These are phyloP conservation scores for Leptinotarsa texana DNA, from an alignment of 1,140 invertebrate genomes.

Conservation along the genomic window DNA sequence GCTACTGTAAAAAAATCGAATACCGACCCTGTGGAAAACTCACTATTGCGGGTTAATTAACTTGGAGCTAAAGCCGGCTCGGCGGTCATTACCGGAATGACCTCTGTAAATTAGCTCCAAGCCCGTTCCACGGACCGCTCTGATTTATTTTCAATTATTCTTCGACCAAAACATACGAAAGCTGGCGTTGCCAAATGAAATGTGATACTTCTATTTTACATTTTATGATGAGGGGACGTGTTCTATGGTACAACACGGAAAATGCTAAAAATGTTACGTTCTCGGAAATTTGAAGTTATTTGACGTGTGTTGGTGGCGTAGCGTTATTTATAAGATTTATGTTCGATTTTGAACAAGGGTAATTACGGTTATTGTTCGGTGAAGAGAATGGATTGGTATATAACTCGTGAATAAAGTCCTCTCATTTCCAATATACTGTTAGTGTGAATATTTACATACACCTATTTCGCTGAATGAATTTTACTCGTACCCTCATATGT, in stretches of 20 bases:
- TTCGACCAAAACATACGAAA: constrained; percentile 24
- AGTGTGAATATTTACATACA: no score
- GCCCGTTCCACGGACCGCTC: constrained; percentile 22
- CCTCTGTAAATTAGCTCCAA: constrained; percentile 35
- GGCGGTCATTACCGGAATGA: constrained; percentile 37
- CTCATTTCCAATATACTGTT: no score
- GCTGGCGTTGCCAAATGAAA: constrained; percentile 14
- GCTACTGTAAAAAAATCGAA: neutral
- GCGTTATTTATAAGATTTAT: neutral
- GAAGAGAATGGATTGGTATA: neutral
- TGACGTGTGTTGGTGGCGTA: neutral
- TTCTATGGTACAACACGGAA: neutral
- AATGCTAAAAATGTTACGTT: neutral
- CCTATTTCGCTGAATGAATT: no score
- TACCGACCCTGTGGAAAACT: constrained; percentile 7
- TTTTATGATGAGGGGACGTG: constrained; percentile 8
- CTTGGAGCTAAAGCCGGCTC: constrained; percentile 28
- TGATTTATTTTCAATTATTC: constrained; percentile 42
- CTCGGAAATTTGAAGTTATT: constrained; percentile 8
- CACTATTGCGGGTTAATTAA: constrained; percentile 34
- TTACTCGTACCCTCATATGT: no score
- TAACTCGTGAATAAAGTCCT: neutral
- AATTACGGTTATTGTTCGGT: constrained; percentile 3
- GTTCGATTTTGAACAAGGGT: neutral
- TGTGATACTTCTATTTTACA: constrained; percentile 16